These are phyloP conservation scores for Acanthosepion lycidas DNA, from an alignment of 2,888 invertebrate species.

Conservation along the genomic window DNA sequence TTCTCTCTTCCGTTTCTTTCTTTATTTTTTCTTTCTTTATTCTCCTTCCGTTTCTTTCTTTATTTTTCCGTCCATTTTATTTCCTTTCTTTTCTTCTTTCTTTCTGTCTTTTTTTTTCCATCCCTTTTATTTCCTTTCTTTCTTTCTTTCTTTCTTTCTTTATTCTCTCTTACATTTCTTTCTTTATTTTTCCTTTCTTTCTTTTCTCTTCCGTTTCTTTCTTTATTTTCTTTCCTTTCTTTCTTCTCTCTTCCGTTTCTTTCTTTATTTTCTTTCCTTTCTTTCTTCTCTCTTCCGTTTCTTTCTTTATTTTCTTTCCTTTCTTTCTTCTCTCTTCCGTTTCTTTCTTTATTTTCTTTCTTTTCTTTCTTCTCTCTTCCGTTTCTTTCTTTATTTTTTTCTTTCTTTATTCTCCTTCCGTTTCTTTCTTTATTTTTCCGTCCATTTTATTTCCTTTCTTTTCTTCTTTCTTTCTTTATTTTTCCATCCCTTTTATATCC, in stretches of 20 bases:
- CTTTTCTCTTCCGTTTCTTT: not conserved
- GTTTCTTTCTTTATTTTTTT: too few species aligned
- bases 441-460: too few species aligned
- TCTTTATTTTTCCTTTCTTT: not conserved
- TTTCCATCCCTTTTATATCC: too few species aligned
- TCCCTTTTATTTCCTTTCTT: too few species aligned
- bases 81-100: not conserved
- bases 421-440: too few species aligned
- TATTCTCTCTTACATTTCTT: not conserved
- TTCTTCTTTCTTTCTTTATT: too few species aligned
- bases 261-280: not conserved
- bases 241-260: not conserved
- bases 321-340: too few species aligned
- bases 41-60: not conserved
- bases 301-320: not conserved
- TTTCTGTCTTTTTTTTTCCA: too few species aligned
- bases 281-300: not conserved
- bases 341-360: too few species aligned
- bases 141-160: not conserved
- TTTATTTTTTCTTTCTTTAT: not conserved
- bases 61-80: not conserved
- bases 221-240: not conserved
- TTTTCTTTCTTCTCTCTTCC: too few species aligned
- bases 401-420: too few species aligned
- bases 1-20: not conserved